Conservation (phyloP, 2,888 invertebrate species). For the Agrenia bidenticulata region DNA sequence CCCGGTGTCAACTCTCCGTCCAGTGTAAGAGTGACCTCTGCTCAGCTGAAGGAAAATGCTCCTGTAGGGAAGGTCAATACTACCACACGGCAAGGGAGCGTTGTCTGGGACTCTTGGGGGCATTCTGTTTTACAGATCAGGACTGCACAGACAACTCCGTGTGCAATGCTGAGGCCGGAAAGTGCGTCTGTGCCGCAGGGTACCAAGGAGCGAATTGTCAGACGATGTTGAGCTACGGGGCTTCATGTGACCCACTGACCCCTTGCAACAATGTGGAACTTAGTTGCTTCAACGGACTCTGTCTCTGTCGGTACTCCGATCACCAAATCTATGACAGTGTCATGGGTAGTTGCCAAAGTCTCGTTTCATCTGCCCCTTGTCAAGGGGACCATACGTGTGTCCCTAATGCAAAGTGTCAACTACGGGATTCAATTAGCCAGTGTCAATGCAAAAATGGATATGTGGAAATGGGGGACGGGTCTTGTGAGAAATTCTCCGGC, state of each 20-base stretch:
- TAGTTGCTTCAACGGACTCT: slow-evolving; percentile 36
- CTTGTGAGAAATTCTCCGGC: slow-evolving; percentile 28
- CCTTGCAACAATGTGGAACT: slow-evolving; percentile 43
- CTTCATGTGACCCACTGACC: slow-evolving; percentile 23
- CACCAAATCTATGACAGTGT: slow-evolving; percentile 38
- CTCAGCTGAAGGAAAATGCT: slow-evolving; percentile 33
- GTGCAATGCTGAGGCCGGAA: slow-evolving; percentile 32
- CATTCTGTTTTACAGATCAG: slow-evolving; percentile 41
- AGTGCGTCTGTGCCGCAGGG: slow-evolving; percentile 34
- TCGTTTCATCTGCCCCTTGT: slow-evolving; percentile 41
- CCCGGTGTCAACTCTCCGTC: slow-evolving; percentile 28
- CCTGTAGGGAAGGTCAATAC: slow-evolving; percentile 41
- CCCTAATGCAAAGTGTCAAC: slow-evolving; percentile 28
- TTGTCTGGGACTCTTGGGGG: slow-evolving; percentile 33
- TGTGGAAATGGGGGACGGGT: slow-evolving; percentile 36
- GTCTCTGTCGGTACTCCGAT: slow-evolving; percentile 39
- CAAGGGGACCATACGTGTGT: slow-evolving; percentile 30
- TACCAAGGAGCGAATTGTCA: slow-evolving; percentile 36
- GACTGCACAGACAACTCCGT: slow-evolving; percentile 39
- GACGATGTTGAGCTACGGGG: slow-evolving; percentile 34
- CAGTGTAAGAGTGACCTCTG: slow-evolving; percentile 43
- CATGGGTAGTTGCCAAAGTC: slow-evolving; percentile 26
- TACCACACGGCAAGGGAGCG: slow-evolving; percentile 25
- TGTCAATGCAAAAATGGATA: slow-evolving; percentile 40
- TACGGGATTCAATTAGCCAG: slow-evolving; percentile 21